Base-by-base conservation (phyloP, 2,888 invertebrate genomes). In the Drosophila prostipennis region DNA sequence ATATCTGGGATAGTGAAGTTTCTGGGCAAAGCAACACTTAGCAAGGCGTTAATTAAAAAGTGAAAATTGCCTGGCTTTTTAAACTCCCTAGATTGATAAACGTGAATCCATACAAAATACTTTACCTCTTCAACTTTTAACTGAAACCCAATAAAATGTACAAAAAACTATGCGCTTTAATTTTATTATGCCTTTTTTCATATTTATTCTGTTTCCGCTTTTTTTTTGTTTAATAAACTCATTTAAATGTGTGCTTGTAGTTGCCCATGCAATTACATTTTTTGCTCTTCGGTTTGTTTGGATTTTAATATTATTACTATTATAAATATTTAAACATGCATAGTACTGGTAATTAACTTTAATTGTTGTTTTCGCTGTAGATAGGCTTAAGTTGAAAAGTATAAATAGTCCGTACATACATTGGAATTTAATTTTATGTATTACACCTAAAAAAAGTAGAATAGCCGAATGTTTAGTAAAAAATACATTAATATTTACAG, bases 291-390 rank as follows among this genome's bases (percentile, higher is more conserved):
- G 45, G 49, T 72, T 55, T 67, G 42, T 69, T 63, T 58, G 45
- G 34, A 40, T 60, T 43, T 72, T 53, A 56, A 65, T 45, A 53
- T 69, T 71, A 78, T 74, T 82, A 78, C 78, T 80, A 74, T 74
- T 80, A 74, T 80, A 86, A 83, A 75, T 84, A 87, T 84, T 67
- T 79, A 88, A 84, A 76, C 77, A 83, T 84, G 80, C 84, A 83
- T 68, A 73, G 70, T 79, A 76, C 49, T 68, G 71, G 75, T 76
- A 78, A 81, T 84, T 75, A 76, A 77, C 67, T 74, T 77, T 65
- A 76, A 75, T 84, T 74, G 59, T 64, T 63, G 49, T 63, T 56
- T 81, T 37, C 54, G 55, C 59, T 53, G 58, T 63, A 76, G 32
- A 67, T 63, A 51, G 59, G 69, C 86, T 82, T 80, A 86, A 72